Evolutionary conservation across 2,113 vertebrate genomes (phyloP), one percentile per base, ranked within the genome.

Genomic region (Casuarius casuarius): DNA sequence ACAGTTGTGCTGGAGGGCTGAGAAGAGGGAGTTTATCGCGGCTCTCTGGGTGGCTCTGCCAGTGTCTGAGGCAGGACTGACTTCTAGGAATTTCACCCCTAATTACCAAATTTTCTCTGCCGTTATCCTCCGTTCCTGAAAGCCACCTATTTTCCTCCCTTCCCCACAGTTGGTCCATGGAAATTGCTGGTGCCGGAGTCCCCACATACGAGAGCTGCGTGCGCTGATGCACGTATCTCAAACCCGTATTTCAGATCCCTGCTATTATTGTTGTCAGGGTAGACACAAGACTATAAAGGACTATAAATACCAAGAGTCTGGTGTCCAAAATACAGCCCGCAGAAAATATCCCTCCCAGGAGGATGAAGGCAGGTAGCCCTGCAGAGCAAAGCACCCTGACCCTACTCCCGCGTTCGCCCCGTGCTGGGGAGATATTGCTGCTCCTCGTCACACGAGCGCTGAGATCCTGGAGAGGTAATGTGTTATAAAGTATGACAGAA

Each of bases 181-280:
- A 38, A 75, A 2, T 28, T 42, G 40, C 62, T 73, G 2, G 0
- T 11, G 44, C 42, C 76, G 42, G 56, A 5, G 14, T 18, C 2
- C 9, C 44, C 19, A 10, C 8, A 1, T 67, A 21, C 16, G 23
- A 7, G 18, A 70, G 40, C 48, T 44, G 38, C 21, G 13, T 9
- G 12, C 15, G 5, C 0, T 4, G 38, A 20, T 6, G 2, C 0
- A 1, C 8, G 1, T 13, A 83, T 90, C 73, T 71, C 25, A 88
- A n/a, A 29, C 23, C 49, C 3, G 0, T 13, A 2, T 66, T 90
- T 76, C 7, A 25, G 33, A 20, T 68, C 49, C 15, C 25, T 2
- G 0, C 6, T 8, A 13, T 56, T 81, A 46, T 2, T 63, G 38
- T 56, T 61, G 9, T n/a, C 35, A 23, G 0, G 86, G 71, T n/a